A percentile compares a stretch with the other conserved stretches of the same genome.
Conservation (phyloP, 2,797 vertebrate genomes). For the Phrynocephalus forsythii region DNA sequence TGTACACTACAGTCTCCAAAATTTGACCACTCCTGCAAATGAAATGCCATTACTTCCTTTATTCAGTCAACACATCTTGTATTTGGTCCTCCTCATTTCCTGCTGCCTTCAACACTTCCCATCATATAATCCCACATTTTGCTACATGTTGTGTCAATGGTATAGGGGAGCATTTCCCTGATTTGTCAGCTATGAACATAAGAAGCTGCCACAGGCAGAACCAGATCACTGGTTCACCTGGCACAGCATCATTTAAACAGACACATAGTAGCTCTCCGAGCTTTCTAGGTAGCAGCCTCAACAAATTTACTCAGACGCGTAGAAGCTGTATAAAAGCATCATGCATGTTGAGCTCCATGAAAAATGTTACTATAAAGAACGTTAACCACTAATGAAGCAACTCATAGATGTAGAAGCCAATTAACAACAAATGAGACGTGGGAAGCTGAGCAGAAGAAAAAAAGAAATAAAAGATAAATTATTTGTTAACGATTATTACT, state of each 20-base stretch:
- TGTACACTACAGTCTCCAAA: too few species aligned
- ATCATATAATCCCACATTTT: not conserved
- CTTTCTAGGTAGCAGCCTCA: not conserved
- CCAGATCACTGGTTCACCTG: not conserved
- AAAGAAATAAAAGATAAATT: not conserved
- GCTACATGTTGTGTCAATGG: not conserved
- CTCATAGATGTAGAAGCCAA: constrained; percentile 2
- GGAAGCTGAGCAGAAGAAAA: not conserved
- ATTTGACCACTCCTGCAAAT: too few species aligned
- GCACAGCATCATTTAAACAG: not conserved
- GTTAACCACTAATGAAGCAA: not conserved
- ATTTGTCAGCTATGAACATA: not conserved
- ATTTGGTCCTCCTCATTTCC: too few species aligned
- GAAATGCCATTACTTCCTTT: too few species aligned
- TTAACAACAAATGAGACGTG: not conserved
- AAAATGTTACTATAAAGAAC: not conserved
- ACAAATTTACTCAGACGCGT: not conserved
- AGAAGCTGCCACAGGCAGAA: not conserved
- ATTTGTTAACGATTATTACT: not conserved
- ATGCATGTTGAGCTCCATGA: not conserved
- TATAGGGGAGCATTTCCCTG: not conserved
- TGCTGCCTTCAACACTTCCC: too few species aligned
- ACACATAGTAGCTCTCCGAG: not conserved
- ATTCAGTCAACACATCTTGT: too few species aligned
- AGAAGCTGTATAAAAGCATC: not conserved